These are phyloP conservation scores for Sesia bembeciformis DNA, from an alignment of 2,888 invertebrate genomes.

Conservation along the genomic window DNA sequence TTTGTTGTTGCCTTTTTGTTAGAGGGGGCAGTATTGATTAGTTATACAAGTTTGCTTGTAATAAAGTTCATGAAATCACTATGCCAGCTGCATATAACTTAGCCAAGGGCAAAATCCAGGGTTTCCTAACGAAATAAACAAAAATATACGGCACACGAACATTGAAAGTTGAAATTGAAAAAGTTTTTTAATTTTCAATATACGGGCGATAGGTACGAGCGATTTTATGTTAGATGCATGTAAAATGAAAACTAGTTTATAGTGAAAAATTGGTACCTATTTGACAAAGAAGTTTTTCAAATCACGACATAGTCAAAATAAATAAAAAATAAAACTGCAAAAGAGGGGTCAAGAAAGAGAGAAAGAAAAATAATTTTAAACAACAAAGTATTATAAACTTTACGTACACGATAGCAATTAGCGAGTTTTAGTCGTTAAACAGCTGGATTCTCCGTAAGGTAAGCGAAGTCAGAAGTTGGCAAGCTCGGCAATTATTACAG, in stretches of 20 bases:
- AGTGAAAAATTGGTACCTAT: no score
- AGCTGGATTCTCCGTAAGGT: not conserved
- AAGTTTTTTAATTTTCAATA: constrained; percentile 12
- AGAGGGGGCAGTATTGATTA: no score
- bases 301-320: no score
- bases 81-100: constrained; percentile 4
- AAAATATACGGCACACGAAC: constrained; percentile 9
- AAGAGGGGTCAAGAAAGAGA: no score
- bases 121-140: constrained; percentile 6
- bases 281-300: no score
- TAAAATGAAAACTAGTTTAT: not conserved
- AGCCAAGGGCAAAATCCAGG: constrained; percentile 11
- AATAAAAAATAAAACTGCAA: no score
- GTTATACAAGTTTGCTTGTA: no score
- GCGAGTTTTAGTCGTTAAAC: not conserved
- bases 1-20: no score
- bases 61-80: not conserved
- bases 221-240: not conserved
- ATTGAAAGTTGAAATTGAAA: constrained; percentile 23
- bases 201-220: not conserved
- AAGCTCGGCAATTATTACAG: not conserved
- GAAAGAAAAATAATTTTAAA: no score
- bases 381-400: no score
- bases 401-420: no score
- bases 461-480: not conserved